These are phyloP conservation scores for Limanda limanda DNA, from an alignment of 2,113 vertebrate genomes.

Conservation along the genomic window DNA sequence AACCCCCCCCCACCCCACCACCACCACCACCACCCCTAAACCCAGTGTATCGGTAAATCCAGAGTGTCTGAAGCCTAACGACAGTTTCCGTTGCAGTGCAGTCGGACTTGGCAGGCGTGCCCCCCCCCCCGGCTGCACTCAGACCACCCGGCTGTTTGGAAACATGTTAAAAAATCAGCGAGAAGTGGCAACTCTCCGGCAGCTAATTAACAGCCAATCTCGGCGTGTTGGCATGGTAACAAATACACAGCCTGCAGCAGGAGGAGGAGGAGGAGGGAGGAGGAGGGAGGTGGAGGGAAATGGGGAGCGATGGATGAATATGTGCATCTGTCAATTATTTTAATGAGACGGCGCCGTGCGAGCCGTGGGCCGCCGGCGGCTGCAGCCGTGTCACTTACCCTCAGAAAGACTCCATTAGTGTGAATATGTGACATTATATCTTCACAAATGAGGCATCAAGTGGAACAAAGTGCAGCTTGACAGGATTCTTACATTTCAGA, in stretches of 20 bases:
- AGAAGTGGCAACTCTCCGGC: slow-evolving; percentile 43
- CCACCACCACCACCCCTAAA: background rate
- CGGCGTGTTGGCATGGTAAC: slow-evolving; percentile 29
- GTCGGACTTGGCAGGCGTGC: background rate
- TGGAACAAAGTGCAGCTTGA: background rate
- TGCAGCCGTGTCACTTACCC: slow-evolving; percentile 11
- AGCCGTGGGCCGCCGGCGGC: background rate
- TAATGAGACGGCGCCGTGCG: slow-evolving; percentile 61
- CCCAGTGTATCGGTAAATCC: slow-evolving; percentile 7
- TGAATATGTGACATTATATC: slow-evolving; percentile 11
- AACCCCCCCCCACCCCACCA: background rate
- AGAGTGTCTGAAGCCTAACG: slow-evolving; percentile 18
- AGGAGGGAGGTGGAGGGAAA: background rate
- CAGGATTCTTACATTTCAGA: background rate
- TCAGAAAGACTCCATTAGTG: slow-evolving; percentile 14
- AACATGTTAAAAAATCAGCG: slow-evolving; percentile 8
- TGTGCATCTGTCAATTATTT: slow-evolving; percentile 71
- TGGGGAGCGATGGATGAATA: slow-evolving; percentile 32
- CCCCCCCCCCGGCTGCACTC: background rate
- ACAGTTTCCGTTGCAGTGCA: slow-evolving; percentile 14
- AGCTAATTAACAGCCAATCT: slow-evolving; percentile 63
- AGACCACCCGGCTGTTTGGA: background rate
- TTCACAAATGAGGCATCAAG: slow-evolving; percentile 9
- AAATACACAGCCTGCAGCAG: slow-evolving; percentile 17
- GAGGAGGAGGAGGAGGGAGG: background rate